Conservation (phyloP, 2,888 invertebrate genomes). For the Shargacucullia verbasci region DNA sequence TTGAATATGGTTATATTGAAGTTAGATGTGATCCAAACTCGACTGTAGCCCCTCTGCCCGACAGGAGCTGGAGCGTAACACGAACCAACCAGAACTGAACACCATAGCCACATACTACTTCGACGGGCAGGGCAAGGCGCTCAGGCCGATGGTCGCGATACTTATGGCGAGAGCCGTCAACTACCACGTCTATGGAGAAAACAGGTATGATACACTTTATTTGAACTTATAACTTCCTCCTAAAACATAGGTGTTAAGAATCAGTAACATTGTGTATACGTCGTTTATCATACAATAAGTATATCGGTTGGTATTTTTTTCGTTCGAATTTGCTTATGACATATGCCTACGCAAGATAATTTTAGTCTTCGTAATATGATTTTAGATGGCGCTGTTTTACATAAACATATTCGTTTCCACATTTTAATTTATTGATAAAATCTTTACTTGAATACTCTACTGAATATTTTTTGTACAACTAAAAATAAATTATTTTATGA, state of each 20-base stretch:
- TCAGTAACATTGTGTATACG: too few species aligned
- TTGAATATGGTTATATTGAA: slow-evolving; percentile 6
- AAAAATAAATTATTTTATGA: slow-evolving; percentile 37
- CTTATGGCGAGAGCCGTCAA: slow-evolving; percentile 98
- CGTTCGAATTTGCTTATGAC: too few species aligned
- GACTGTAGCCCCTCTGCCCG: slow-evolving; percentile 75
- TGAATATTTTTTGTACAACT: slow-evolving; percentile 19
- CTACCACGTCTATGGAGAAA: slow-evolving; percentile 95
- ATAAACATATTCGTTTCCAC: too few species aligned
- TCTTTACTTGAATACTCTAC: slow-evolving; percentile 2
- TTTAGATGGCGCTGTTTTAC: too few species aligned
- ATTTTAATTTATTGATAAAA: neutral
- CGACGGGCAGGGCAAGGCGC: slow-evolving; percentile 99
- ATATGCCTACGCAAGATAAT: too few species aligned
- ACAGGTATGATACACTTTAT: slow-evolving; percentile 88
- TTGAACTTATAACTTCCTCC: neutral
- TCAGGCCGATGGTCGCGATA: slow-evolving; percentile 98
- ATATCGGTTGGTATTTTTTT: too few species aligned
- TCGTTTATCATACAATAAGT: too few species aligned
- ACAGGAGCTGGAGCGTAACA: slow-evolving; percentile 93
- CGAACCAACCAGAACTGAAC: slow-evolving; percentile 95
- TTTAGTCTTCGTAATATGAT: too few species aligned
- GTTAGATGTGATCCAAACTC: slow-evolving; percentile 70
- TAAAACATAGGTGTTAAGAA: too few species aligned
- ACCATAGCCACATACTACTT: slow-evolving; percentile 99